These are phyloP conservation scores for Mellivora capensis DNA, from an alignment of 2,113 vertebrate species.

Conservation along the genomic window DNA sequence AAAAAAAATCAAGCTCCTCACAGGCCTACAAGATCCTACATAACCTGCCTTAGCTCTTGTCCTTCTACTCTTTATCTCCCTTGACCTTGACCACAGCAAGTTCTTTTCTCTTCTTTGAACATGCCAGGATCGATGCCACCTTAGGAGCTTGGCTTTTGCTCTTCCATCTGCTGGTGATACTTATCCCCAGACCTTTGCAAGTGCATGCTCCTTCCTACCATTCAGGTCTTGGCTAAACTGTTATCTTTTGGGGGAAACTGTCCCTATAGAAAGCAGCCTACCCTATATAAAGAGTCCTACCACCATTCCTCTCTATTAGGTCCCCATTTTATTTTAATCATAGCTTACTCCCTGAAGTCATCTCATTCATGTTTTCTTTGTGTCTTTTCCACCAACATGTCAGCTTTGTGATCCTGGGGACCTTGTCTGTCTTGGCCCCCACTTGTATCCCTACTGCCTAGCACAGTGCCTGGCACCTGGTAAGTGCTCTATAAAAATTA, in stretches of 20 bases:
- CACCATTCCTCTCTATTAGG: neutral
- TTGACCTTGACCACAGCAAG: neutral
- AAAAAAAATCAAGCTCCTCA: neutral
- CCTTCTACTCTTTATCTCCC: neutral
- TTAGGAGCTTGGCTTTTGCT: neutral
- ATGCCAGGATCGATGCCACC: neutral
- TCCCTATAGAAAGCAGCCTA: neutral
- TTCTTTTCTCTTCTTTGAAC: neutral
- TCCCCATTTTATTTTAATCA: neutral
- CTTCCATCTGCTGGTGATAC: neutral
- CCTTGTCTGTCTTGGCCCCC: neutral
- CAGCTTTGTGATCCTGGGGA: neutral
- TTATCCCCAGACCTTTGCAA: neutral
- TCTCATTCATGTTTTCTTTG: neutral
- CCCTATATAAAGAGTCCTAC: neutral
- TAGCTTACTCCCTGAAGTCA: neutral
- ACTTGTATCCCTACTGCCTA: neutral
- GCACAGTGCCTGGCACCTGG: neutral
- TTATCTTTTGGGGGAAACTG: neutral
- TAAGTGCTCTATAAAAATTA: neutral
- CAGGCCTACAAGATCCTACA: neutral
- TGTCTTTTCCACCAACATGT: neutral
- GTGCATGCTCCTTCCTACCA: neutral
- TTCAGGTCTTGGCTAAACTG: neutral
- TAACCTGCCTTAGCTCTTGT: neutral